Base-by-base conservation (phyloP, 2,113 vertebrate genomes). In the Stomatorhinus ivindoensis region DNA sequence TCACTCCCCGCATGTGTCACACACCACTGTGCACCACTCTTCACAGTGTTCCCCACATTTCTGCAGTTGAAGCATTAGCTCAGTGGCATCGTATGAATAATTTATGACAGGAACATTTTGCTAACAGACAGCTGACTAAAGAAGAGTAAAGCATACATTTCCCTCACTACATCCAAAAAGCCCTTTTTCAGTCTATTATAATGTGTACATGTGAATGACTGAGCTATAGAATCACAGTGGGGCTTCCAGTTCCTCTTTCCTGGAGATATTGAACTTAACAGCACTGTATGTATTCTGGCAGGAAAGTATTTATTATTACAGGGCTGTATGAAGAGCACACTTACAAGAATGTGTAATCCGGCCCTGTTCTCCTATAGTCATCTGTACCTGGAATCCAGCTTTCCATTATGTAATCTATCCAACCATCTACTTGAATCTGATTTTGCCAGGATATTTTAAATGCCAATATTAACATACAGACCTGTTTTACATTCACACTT, bases 51-150 rank as follows among this genome's bases (percentile, higher is more conserved):
- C 84, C 48, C 47, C 2, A 10, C 31, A 13, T 21, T 87, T 53
- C n/a, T 19, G 85, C n/a, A 27, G 48, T 42, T 35, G 50, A 55
- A 17, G 85, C 85, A 55, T 87, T 53, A 31, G 50, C 85, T 53
- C n/a, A 53, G 27, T 55, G 50, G 50, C 85, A 55, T 87, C 85
- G 3, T 53, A 53, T 87, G 85, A 87, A 87, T 87, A 87, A 87
- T 87, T 87, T 53, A 87, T 39, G 85, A 31, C 48, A 53, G 50
- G 50, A 87, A 39, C 27, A 87, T 87, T 87, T 87, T 53, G 48
- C 50, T 31, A 53, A 87, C 85, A 31, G 85, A 87, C 85, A 87
- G 85, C 85, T 46, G 82, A 84, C 82, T 84, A 27, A 84, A 84
- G 82, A 44, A 48, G 48, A 87, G 85, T 48, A 53, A 87, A 53